Base-by-base conservation (phyloP, 2,113 vertebrate species). In the Amazona vittata region DNA sequence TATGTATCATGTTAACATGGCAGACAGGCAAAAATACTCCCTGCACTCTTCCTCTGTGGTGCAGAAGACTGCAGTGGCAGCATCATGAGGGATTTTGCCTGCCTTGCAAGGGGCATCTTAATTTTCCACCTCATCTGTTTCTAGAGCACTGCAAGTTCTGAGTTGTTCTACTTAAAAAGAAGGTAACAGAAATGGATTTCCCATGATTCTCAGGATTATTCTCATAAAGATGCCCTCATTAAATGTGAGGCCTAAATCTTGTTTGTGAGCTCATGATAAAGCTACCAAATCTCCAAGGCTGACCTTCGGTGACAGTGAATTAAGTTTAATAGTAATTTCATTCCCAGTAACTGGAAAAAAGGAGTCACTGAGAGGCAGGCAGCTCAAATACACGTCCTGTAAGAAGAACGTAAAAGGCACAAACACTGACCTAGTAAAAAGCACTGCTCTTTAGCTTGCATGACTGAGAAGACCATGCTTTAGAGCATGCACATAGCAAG, bases 31-130 rank as follows among this genome's bases (percentile, higher is more conserved):
- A 28, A n/a, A 64, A 60, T 14, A 75, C 22, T 44, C 53, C 17
- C 46, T 28, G 37, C 12, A 3, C 39, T n/a, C 21, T 14, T 55
- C 43, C 65, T n/a, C n/a, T 80, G 57, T 39, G 49, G 37, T 15
- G 17, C 26, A 50, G 39, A 37, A 52, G 22, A 18, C 0, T 18
- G 31, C 41, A 60, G 47, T 0, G 0, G 41, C 41, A 50, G 50
- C 73, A 76, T 16, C 43, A 37, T 44, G 59, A 43, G 50, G 53
- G 28, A 39, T n/a, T 37, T 41, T 21, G 11, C 35, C 46, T 43
- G 29, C 17, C 49, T 62, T 53, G 29, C 12, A 35, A 73, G 6
- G 46, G 53, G 14, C 37, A 59, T 53, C 19, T 83, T 37, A 37
- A 63, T 43, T 73, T 25, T 14, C 33, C 2, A 0, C 9, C 25